A percentile compares a stretch with the other conserved stretches of the same genome.
These are phyloP conservation scores for Caenorhabditis sp. DNA, from an alignment of 2,888 invertebrate species.

Conservation along the genomic window DNA sequence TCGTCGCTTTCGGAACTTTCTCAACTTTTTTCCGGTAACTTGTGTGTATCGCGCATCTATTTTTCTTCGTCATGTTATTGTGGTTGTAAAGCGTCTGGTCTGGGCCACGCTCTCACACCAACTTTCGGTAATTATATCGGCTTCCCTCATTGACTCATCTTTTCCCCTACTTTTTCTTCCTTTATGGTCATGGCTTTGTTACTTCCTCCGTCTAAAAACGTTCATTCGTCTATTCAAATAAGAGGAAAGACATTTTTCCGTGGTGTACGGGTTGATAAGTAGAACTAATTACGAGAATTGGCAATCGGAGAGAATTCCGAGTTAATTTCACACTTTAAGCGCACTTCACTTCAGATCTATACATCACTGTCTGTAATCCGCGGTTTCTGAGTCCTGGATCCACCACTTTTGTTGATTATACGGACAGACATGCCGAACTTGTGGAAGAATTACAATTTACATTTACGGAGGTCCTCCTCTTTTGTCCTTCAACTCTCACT, in stretches of 20 bases:
- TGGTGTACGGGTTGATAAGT: conserved; percentile 3
- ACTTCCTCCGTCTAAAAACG: background rate
- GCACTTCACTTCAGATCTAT: conserved; percentile 33
- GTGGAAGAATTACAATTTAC: conserved; percentile 18
- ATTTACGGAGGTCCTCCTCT: conserved; percentile 8
- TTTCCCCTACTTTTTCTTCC: conserved; percentile 12
- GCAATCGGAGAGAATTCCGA: conserved; percentile 12
- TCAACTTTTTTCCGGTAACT: background rate
- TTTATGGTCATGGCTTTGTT: conserved; percentile 1
- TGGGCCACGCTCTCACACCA: conserved; percentile 17
- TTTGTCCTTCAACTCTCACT: conserved; percentile 49
- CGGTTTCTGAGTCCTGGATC: conserved; percentile 6
- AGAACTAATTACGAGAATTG: conserved; percentile 27
- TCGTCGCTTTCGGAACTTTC: background rate
- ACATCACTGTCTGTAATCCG: conserved; percentile 16
- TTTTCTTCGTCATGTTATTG: conserved; percentile 24
- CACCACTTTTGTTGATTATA: conserved; percentile 45
- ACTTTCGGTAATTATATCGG: conserved; percentile 54
- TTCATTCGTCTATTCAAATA: background rate
- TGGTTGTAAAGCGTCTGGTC: background rate
- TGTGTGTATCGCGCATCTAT: background rate
- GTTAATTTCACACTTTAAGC: conserved; percentile 38
- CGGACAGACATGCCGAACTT: conserved; percentile 14
- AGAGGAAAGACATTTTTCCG: background rate
- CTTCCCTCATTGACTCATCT: conserved; percentile 40